Conservation (phyloP, 1,140 invertebrate genomes). For the Ridgeia piscesae region DNA sequence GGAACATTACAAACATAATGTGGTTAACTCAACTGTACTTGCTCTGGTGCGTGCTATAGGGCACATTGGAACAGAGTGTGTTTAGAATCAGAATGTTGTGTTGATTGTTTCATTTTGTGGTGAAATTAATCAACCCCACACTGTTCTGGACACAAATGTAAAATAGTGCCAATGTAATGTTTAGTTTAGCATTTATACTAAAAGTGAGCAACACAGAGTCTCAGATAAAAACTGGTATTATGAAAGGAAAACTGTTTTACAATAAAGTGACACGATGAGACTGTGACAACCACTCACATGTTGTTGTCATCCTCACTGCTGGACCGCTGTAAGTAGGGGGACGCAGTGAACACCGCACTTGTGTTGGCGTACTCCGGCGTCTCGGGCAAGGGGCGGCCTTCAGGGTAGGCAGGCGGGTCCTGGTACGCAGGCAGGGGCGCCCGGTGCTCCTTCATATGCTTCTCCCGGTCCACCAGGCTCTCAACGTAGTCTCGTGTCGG, state of each 20-base stretch:
- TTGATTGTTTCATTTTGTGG: no score
- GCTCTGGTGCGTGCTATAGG: no score
- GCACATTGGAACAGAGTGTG: no score
- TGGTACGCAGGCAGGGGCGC: not conserved
- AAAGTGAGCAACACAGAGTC: no score
- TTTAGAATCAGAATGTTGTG: no score
- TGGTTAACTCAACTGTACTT: no score
- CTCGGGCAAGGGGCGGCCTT: not conserved
- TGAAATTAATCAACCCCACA: no score
- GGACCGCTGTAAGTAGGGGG: not conserved
- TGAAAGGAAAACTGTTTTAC: not conserved
- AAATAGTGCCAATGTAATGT: no score
- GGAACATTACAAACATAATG: no score
- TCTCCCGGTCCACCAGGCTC: not conserved
- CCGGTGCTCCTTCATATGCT: not conserved
- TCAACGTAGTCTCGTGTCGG: not conserved
- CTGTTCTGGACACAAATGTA: no score
- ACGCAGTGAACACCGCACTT: not conserved
- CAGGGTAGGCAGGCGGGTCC: not conserved
- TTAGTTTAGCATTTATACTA: no score
- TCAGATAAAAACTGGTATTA: no score
- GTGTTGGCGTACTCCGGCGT: not conserved
- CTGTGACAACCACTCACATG: not conserved
- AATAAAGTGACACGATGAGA: not conserved
- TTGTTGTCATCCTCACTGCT: not conserved